A percentile compares a stretch with the other conserved stretches of the same genome.
Conservation (phyloP, 2,113 vertebrate species). For the Charina bottae region DNA sequence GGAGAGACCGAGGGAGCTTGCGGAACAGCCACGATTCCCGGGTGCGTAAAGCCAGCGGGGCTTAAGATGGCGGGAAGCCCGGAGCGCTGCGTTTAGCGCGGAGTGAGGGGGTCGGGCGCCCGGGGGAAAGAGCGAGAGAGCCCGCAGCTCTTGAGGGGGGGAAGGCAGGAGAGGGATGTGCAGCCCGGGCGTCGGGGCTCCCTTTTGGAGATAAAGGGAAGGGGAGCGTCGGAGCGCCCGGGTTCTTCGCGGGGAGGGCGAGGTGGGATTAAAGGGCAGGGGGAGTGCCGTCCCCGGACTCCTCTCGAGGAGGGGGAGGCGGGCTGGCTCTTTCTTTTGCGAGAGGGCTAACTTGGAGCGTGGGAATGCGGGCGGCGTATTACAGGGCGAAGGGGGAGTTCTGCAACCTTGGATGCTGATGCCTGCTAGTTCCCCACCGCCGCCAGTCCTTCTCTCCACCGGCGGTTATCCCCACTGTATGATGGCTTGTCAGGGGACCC, state of each 20-base stretch:
- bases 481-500: background rate
- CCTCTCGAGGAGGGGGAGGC: background rate
- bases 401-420: background rate
- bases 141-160: background rate
- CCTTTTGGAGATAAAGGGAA: background rate
- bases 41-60: slow-evolving; percentile 5
- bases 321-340: background rate
- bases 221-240: background rate
- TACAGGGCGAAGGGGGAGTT: background rate
- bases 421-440: background rate
- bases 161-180: background rate
- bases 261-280: background rate
- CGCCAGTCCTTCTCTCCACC: background rate
- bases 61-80: slow-evolving; percentile 30
- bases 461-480: background rate
- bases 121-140: background rate
- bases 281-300: background rate
- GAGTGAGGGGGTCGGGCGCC: background rate
- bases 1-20: background rate
- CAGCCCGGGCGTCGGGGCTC: background rate
- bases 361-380: background rate
- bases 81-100: background rate
- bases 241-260: background rate
- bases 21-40: background rate
- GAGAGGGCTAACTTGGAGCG: background rate